Conservation (phyloP, 2,113 vertebrate species). For the Tympanuchus pallidicinctus region DNA sequence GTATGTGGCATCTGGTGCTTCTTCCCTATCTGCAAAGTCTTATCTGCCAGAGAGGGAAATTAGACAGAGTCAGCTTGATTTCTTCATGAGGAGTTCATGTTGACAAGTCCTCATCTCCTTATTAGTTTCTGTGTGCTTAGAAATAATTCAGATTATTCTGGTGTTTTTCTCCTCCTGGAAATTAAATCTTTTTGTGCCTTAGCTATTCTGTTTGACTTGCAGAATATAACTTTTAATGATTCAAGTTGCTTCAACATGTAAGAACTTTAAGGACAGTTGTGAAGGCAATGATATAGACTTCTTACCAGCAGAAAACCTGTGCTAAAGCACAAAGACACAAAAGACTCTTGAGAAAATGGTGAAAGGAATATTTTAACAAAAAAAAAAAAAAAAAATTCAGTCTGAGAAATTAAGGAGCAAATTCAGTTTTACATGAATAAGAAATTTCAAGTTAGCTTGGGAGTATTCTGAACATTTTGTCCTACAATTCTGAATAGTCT, state of each 20-base stretch:
- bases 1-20: not conserved
- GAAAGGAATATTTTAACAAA: not conserved
- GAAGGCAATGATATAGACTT: not conserved
- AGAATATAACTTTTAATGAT: not conserved
- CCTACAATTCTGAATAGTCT: not conserved
- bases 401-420: slow-evolving; percentile 41
- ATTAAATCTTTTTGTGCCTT: not conserved
- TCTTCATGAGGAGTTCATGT: not conserved
- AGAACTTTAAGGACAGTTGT: not conserved
- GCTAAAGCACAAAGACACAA: not conserved
- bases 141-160: not conserved
- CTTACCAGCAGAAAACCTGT: not conserved
- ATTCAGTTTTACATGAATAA: slow-evolving; percentile 14
- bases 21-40: not conserved
- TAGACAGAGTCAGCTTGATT: not conserved
- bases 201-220: not conserved
- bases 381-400: not conserved
- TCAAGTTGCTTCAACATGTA: not conserved
- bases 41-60: not conserved
- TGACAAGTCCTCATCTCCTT: not conserved
- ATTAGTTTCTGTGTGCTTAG: not conserved
- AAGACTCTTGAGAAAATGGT: not conserved
- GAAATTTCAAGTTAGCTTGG: slow-evolving; percentile 20
- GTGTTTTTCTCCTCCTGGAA: not conserved
- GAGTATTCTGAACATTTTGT: slow-evolving; percentile 2